phyloP scores from a whole-genome alignment of 2,888 invertebrate genomes.

The Iselma pallidipennis region DNA sequence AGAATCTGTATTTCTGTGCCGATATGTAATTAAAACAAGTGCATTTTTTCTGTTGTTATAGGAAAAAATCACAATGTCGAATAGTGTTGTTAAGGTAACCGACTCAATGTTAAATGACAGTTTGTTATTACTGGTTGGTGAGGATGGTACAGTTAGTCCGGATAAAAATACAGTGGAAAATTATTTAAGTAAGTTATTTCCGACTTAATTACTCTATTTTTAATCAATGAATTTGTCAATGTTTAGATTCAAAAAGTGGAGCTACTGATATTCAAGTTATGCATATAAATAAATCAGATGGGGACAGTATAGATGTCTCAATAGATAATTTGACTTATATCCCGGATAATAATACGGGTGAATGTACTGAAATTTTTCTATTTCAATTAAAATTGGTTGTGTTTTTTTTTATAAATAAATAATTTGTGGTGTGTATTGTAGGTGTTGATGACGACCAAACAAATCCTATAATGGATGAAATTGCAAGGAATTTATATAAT shows the following conservation, averaged over 20 bases:
- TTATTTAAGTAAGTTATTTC: constrained; percentile 70
- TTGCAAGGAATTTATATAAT: constrained; percentile 56
- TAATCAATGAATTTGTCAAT: constrained; percentile 15
- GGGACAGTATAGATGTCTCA: constrained; percentile 51
- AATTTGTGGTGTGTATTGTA: background rate
- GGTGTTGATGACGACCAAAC: background rate
- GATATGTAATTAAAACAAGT: background rate
- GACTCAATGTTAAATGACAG: constrained; percentile 63
- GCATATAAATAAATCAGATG: constrained; percentile 52
- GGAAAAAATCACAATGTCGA: constrained; percentile 46
- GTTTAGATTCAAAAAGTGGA: constrained; percentile 45
- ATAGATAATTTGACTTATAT: constrained; percentile 57
- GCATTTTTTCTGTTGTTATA: background rate
- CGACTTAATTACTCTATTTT: constrained; percentile 12
- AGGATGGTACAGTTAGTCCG: constrained; percentile 82
- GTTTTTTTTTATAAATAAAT: background rate
- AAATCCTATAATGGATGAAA: constrained; percentile 56
- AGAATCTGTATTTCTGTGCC: constrained; percentile 1
- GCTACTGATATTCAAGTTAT: constrained; percentile 51
- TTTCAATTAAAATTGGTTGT: background rate
- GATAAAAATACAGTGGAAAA: constrained; percentile 80
- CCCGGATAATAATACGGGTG: constrained; percentile 36
- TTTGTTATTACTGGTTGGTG: constrained; percentile 82
- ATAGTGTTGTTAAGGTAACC: constrained; percentile 55
- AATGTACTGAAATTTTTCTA: constrained; percentile 2